Base-by-base conservation (phyloP, 1,140 invertebrate genomes). In the Elymnias hypermnestra region DNA sequence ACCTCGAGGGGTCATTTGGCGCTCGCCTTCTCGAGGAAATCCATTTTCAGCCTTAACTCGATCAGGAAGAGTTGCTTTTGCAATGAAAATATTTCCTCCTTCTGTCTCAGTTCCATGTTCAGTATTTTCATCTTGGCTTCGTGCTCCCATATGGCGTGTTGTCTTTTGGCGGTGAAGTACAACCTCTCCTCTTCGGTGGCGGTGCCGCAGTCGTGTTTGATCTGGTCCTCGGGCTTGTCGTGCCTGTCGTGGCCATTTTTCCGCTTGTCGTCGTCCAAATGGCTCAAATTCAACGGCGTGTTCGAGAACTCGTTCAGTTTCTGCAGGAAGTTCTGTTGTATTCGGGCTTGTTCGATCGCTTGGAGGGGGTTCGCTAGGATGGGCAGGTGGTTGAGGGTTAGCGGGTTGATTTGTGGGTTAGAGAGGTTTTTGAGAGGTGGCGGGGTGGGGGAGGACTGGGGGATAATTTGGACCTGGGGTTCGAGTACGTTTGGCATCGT, bases 71-170 rank as follows among this genome's bases (percentile, higher is more conserved):
- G 72, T 53, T 87, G 86, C 39, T 86, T 87, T 53, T 87, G 86
- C 21, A 87, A 57, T 7, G 86, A 87, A 44, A 87, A 87, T 26
- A 87, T 85, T 51, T 87, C 86, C 49, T 87, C 86, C 48, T 87
- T 87, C 56, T 87, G 82, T 14, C 71, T 52, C 17, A 87, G 50
- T 26, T 87, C 86, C 83, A 87, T 86, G 40, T 85, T 84, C 3
- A 87, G 53, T 5, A 86, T 87, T 44, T 86, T 87, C 86, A 87
- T 87, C 51, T 83, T 86, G 2, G 83, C 82, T 23, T 87, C 84
- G 60, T 87, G 86, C 33, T 87, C 86, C 78, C 76, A 82, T 45
- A 86, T 75, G 0, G 86, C 84, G 58, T 87, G 86, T 22, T 87
- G 84, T 7, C 86, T 51, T 51, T 87, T 87, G 7, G 86, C 82